Base-by-base conservation (phyloP, 2,888 invertebrate species). In the Callosobruchus maculatus region DNA sequence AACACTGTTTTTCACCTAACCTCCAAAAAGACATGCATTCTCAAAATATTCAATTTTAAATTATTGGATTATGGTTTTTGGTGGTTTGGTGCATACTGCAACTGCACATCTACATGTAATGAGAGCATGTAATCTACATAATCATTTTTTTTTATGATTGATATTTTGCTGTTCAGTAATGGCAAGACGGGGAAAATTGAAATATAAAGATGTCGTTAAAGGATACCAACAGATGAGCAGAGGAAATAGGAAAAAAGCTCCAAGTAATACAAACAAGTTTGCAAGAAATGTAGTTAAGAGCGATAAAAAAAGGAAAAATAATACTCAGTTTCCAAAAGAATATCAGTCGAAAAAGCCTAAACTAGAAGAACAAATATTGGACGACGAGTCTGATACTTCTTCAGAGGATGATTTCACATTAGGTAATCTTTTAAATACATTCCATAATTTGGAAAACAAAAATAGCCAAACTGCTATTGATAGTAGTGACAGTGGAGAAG, bases 321-420 rank as follows among this genome's bases (percentile, higher is more conserved):
- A 72, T 67, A 68, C 71, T 5, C 4, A 68, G 0, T 89, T 88
- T 74, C 87, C 88, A 22, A 89, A 90, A n/a, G 90, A 90, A 76
- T 90, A 90, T 73, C 86, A 91, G 72, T 79, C 49, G 78, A 82
- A 70, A 72, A 79, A 74, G 80, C 70, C 26, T 73, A 80, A 76
- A 74, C 75, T 77, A 67, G 70, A 74, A 68, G 68, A 66, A 69
- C 21, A 71, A 18, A n/a, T 22, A 20, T 21, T 21, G 9, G 70
- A 74, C 74, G 70, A 74, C 73, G 72, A 73, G 73, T 22, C 68
- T 13, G 26, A 21, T 66, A 73, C 67, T 67, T 77, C 78, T 67
- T 80, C 80, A 26, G 81, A 81, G 74, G 78, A 77, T 74, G 81
- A 82, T 70, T 74, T 72, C 70, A 78, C 80, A 73, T 75, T 84